phyloP scores from a whole-genome alignment of 1,140 invertebrate species.

The Drosophila lacertosa region DNA sequence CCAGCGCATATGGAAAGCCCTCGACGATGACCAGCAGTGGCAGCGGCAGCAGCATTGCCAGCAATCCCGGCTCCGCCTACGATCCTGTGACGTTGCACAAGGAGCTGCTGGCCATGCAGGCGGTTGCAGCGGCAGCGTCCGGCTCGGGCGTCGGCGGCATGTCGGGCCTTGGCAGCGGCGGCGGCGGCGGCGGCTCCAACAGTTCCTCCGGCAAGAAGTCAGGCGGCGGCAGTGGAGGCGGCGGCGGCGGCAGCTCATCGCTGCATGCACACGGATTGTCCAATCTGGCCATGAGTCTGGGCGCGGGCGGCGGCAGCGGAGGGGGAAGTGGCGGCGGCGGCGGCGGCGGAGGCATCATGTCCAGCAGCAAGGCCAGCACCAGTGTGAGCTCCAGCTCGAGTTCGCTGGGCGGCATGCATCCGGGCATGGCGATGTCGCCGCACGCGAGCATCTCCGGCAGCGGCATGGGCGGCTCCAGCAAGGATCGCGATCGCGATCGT shows the following conservation, averaged over 20 bases:
- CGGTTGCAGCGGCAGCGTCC: conserved; percentile 76
- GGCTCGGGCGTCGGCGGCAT: conserved; percentile 47
- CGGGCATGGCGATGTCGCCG: conserved; percentile 62
- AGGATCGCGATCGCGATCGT: conserved; percentile 46
- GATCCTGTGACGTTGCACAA: conserved; percentile 83
- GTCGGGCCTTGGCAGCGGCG: conserved; percentile 49
- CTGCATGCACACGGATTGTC: conserved; percentile 56
- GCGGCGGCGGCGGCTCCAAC: conserved; percentile 41
- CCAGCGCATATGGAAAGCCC: conserved; percentile 76
- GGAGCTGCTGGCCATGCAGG: conserved; percentile 83
- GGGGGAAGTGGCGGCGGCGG: conserved; percentile 12
- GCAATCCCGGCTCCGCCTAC: conserved; percentile 76
- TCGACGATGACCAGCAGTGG: conserved; percentile 68
- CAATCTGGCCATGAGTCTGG: conserved; percentile 50
- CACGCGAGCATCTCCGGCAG: conserved; percentile 49
- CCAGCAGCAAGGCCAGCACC: conserved; percentile 56
- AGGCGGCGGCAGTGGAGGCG: conserved; percentile 25
- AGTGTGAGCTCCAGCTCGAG: conserved; percentile 62
- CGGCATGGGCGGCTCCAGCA: conserved; percentile 24
- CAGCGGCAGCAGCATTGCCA: conserved; percentile 48
- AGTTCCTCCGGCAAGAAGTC: conserved; percentile 80
- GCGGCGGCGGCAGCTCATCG: conserved; percentile 44
- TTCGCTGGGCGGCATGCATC: conserved; percentile 55
- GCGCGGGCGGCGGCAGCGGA: conserved; percentile 4
- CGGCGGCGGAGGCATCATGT: conserved; percentile 46